Evolutionary conservation across 1,140 invertebrate species (phyloP).

Genomic region (Heliothis virescens): DNA sequence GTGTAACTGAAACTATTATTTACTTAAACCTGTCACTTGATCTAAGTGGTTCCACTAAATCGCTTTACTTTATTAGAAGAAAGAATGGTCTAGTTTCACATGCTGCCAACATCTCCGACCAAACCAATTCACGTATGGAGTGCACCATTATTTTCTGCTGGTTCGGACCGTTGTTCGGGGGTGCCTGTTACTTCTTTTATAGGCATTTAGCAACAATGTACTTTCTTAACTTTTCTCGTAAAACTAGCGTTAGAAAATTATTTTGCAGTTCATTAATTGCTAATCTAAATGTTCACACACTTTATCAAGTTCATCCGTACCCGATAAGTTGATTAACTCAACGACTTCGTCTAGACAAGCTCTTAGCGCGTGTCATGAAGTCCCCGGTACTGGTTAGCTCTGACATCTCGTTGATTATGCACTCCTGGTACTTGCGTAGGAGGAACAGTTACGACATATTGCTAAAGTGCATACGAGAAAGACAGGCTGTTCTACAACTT

Average conservation of each 20-base stretch:
- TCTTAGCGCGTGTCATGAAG: conserved; percentile 32
- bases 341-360: conserved; percentile 22
- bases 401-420: conserved; percentile 23
- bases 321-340: conserved; percentile 36
- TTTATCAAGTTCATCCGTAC: neutral
- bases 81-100: no score
- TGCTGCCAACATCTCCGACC: no score
- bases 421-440: conserved; percentile 27
- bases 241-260: neutral
- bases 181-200: no score
- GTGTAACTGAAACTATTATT: neutral
- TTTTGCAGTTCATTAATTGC: neutral
- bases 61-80: no score
- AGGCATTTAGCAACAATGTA: no score
- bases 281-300: conserved; percentile 16
- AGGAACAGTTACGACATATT: conserved; percentile 18
- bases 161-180: no score
- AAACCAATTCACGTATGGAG: no score
- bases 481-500: neutral
- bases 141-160: no score
- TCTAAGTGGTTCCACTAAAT: no score
- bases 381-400: neutral
- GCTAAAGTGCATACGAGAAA: conserved; percentile 9
- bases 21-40: neutral
- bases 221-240: no score